phyloP scores from a whole-genome alignment of 2,797 vertebrate genomes.

The Silurus lanzhouensis region DNA sequence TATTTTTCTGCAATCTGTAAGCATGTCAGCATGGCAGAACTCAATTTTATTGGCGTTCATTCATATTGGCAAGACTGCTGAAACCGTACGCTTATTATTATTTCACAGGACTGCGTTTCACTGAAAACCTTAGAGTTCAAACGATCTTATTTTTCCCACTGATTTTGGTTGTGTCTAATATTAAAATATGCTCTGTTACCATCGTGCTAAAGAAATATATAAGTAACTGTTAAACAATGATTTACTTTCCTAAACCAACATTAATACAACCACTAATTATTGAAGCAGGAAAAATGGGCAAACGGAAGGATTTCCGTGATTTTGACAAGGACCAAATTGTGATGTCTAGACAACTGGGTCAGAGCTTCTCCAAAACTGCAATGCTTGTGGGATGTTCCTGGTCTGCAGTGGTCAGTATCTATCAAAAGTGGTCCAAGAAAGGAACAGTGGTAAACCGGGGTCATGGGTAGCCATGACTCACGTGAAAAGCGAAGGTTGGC shows the following conservation, averaged over 20 bases:
- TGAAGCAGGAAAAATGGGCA: too few relatives aligned
- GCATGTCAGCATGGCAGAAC: constrained; percentile 30
- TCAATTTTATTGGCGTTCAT: constrained; percentile 35
- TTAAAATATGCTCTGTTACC: background rate
- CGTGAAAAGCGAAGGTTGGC: too few relatives aligned
- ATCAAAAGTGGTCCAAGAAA: too few relatives aligned
- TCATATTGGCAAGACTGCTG: constrained; percentile 20
- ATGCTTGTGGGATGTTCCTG: too few relatives aligned
- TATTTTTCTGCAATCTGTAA: constrained; percentile 27
- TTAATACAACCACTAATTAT: background rate
- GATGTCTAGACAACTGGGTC: too few relatives aligned
- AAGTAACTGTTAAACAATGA: background rate
- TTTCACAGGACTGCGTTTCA: constrained; percentile 3
- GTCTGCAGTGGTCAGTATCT: too few relatives aligned
- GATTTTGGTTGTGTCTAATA: background rate
- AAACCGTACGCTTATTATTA: constrained; percentile 18
- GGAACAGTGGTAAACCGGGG: too few relatives aligned
- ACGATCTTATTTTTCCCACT: background rate
- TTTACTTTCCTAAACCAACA: background rate
- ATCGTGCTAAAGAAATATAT: background rate
- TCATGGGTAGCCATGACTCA: too few relatives aligned
- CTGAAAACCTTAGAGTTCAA: background rate
- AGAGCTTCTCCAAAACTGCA: too few relatives aligned
- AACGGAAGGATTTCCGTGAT: too few relatives aligned
- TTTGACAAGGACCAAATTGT: too few relatives aligned